These are phyloP conservation scores for Enteromius mattozi DNA, from an alignment of 2,797 vertebrate species.

Conservation along the genomic window DNA sequence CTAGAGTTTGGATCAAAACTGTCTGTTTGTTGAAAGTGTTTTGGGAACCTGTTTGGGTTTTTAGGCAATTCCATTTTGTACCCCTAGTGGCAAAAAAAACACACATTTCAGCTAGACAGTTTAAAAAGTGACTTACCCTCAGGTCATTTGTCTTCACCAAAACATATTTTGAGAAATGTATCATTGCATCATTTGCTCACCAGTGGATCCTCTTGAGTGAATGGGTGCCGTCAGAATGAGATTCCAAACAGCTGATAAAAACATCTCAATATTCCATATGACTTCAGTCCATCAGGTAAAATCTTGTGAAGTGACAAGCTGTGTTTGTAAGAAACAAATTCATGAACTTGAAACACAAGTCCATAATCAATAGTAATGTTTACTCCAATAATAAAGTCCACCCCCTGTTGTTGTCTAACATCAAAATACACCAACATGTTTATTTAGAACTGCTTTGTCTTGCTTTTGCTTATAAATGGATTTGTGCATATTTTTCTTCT, in stretches of 20 bases:
- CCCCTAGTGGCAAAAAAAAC: neutral
- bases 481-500: neutral
- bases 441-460: neutral
- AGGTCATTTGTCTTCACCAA: neutral
- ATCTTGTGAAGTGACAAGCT: neutral
- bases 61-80: neutral
- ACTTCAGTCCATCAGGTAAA: neutral
- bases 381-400: neutral
- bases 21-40: neutral
- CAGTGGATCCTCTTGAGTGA: neutral
- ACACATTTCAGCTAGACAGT: neutral
- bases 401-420: neutral
- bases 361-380: neutral
- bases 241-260: neutral
- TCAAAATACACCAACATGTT: neutral
- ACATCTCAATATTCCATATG: neutral
- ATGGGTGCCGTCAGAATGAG: neutral
- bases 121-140: neutral
- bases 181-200: neutral
- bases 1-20: neutral
- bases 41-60: neutral
- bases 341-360: neutral
- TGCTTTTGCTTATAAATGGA: neutral
- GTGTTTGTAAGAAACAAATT: neutral
- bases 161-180: neutral